phyloP scores from a whole-genome alignment of 2,888 invertebrate species.

The Dexiosoma caninum region DNA sequence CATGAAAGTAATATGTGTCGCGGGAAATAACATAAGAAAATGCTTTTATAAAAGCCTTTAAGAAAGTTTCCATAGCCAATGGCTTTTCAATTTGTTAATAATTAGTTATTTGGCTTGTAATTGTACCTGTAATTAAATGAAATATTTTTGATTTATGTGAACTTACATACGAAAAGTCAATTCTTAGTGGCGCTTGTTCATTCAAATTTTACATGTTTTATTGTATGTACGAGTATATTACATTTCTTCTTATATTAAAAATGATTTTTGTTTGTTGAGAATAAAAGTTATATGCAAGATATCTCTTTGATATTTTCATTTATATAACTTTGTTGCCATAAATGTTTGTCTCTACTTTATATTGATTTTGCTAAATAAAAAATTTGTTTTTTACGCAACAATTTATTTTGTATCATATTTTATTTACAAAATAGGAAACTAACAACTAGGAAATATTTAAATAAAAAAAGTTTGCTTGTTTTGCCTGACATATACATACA shows the following conservation, averaged over 20 bases:
- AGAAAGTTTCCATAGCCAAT: no score
- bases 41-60: no score
- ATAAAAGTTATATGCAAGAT: not conserved
- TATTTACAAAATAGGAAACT: slow-evolving; percentile 23
- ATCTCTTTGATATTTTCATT: not conserved
- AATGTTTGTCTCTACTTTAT: not conserved
- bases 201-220: slow-evolving; percentile 72
- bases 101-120: slow-evolving; percentile 4
- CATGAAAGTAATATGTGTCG: no score
- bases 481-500: no score
- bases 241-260: slow-evolving; percentile 40
- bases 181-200: slow-evolving; percentile 72
- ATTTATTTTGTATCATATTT: not conserved
- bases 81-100: no score
- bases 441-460: not conserved
- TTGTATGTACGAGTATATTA: slow-evolving; percentile 45
- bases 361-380: not conserved
- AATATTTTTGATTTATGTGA: slow-evolving; percentile 37
- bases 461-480: not conserved
- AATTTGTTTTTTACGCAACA: slow-evolving; percentile 24
- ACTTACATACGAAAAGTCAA: slow-evolving; percentile 73
- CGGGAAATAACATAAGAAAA: no score
- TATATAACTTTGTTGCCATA: not conserved
- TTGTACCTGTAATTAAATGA: not conserved
- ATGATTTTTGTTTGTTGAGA: not conserved